These are phyloP conservation scores for Parauchenoglanis ngamensis DNA, from an alignment of 2,797 vertebrate genomes.

Conservation along the genomic window DNA sequence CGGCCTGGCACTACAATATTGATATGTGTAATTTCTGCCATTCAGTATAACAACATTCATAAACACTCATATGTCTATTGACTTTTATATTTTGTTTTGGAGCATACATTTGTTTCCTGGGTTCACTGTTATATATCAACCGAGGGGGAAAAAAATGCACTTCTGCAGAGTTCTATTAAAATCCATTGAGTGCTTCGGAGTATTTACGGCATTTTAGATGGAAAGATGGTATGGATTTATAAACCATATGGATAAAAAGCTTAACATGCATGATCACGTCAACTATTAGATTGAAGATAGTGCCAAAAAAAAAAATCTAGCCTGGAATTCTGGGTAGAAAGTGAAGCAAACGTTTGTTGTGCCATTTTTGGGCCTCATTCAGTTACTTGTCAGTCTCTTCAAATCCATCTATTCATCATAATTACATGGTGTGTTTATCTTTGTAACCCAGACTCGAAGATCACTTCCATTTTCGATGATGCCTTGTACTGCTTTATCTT, in stretches of 20 bases:
- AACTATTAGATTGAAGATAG: background rate
- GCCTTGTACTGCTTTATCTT: conserved; percentile 52
- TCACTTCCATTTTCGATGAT: conserved; percentile 49
- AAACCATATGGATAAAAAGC: background rate
- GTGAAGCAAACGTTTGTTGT: conserved; percentile 4
- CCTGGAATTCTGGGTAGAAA: conserved; percentile 26
- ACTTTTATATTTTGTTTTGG: conserved; percentile 15
- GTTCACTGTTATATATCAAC: background rate
- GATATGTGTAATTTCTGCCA: conserved; percentile 2
- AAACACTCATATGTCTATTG: conserved; percentile 23
- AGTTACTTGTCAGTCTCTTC: conserved; percentile 60
- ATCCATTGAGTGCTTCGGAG: background rate
- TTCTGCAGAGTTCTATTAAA: background rate
- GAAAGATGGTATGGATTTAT: background rate
- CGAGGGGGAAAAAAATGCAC: background rate
- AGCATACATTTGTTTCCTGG: conserved; percentile 12
- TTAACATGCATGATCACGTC: conserved; percentile 6
- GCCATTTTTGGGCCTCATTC: conserved; percentile 62
- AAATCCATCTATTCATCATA: conserved; percentile 61
- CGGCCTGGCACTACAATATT: conserved; percentile 10
- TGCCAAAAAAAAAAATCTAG: conserved; percentile 3
- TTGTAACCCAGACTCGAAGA: conserved; percentile 50
- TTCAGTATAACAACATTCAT: conserved; percentile 24
- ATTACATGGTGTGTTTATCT: conserved; percentile 62
- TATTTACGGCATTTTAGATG: conserved; percentile 3